A percentile compares a stretch with the other conserved stretches of the same genome.
These are phyloP conservation scores for Meteorus cinctellus DNA, from an alignment of 2,888 invertebrate genomes.

Conservation along the genomic window DNA sequence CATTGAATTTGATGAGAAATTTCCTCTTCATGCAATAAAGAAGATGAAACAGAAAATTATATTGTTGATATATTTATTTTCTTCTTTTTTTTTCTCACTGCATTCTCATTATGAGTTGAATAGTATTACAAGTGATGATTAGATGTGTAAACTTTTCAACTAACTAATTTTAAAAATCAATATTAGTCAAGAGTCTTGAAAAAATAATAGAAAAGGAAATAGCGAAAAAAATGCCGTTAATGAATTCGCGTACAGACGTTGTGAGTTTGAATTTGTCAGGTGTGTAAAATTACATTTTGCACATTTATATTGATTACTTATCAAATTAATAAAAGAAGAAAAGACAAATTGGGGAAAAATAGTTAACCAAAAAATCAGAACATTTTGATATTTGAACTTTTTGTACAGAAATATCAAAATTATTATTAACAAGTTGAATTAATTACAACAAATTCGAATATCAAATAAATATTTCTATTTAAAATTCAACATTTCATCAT, in stretches of 20 bases:
- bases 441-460: too few relatives aligned
- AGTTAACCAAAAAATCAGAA: too few relatives aligned
- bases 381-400: too few relatives aligned
- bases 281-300: constrained; percentile 17
- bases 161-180: constrained; percentile 65
- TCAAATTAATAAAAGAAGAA: not conserved
- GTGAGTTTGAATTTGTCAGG: constrained; percentile 7
- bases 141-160: constrained; percentile 59
- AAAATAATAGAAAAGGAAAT: constrained; percentile 41
- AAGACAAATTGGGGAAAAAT: too few relatives aligned
- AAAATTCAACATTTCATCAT: too few relatives aligned
- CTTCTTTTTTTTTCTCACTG: constrained; percentile 1
- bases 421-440: too few relatives aligned
- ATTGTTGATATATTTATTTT: not conserved
- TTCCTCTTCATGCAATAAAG: too few relatives aligned
- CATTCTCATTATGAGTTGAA: not conserved
- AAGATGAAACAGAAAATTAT: too few relatives aligned
- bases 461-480: too few relatives aligned
- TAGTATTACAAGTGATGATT: constrained; percentile 55
- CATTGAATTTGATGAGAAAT: too few relatives aligned
- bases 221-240: constrained; percentile 52
- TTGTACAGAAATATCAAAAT: too few relatives aligned
- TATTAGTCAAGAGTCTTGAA: constrained; percentile 58
- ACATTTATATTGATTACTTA: constrained; percentile 19
- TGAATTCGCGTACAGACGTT: constrained; percentile 56